A percentile compares a stretch with the other conserved stretches of the same genome.
phyloP scores from a whole-genome alignment of 2,797 vertebrate species.

The Labeo calbasu region DNA sequence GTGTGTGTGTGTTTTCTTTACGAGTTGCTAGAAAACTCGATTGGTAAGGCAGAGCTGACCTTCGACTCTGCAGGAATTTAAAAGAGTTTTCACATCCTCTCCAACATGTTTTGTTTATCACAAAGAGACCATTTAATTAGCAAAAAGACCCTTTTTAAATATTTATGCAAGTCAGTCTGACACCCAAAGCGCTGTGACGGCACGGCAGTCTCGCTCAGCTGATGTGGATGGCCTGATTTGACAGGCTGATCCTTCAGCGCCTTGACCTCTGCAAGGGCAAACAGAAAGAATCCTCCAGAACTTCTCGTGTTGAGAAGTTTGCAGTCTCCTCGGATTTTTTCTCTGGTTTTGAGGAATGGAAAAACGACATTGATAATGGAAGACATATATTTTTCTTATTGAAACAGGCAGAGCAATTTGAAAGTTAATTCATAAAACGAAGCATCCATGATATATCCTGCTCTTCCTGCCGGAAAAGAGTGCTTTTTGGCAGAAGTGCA shows the following conservation, averaged over 20 bases:
- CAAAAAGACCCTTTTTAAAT: slow-evolving; percentile 74
- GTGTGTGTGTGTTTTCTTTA: slow-evolving; percentile 55
- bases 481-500: slow-evolving; percentile 49
- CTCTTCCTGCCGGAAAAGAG: slow-evolving; percentile 38
- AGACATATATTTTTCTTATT: background rate
- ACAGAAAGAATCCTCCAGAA: slow-evolving; percentile 41
- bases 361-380: slow-evolving; percentile 7
- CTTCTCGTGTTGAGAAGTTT: background rate
- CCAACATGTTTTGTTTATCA: slow-evolving; percentile 50
- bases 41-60: slow-evolving; percentile 37
- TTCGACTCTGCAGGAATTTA: slow-evolving; percentile 56
- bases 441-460: slow-evolving; percentile 24
- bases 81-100: slow-evolving; percentile 47
- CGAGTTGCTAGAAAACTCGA: slow-evolving; percentile 49
- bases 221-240: slow-evolving; percentile 66
- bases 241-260: slow-evolving; percentile 55
- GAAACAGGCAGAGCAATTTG: slow-evolving; percentile 15
- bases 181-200: slow-evolving; percentile 68
- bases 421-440: slow-evolving; percentile 21
- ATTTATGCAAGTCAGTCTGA: slow-evolving; percentile 73
- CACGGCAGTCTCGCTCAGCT: slow-evolving; percentile 66
- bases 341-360: slow-evolving; percentile 14
- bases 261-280: slow-evolving; percentile 58
- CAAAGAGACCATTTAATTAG: slow-evolving; percentile 72
- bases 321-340: background rate